Base-by-base conservation (phyloP, 2,113 vertebrate species). In the Tachysurus fulvidraco region DNA sequence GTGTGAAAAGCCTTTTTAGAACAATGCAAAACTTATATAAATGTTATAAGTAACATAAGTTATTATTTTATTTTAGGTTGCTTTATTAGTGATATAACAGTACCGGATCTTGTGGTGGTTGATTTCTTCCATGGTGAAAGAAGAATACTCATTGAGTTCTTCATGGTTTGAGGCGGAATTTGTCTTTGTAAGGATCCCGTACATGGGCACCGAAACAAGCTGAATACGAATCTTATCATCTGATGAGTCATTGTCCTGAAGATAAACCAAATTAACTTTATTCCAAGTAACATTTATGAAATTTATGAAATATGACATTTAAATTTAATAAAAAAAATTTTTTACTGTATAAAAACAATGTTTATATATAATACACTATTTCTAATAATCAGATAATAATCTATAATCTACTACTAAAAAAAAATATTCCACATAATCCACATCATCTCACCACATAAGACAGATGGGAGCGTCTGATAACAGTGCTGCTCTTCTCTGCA, bases 101-200 rank as follows among this genome's bases (percentile, higher is more conserved):
- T 95, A 99, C 98, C 97, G 96, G 90, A 99, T 97, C 86, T 93
- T 95, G 74, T 94, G 93, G 21, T 86, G 91, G 92, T 95, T 96
- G 92, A 99, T 93, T 92, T 99, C 98, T 82, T 97, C 97, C 97
- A 99, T 97, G 7, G 95, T 97, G 93, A 99, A 98, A 84, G 96
- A 96, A 25, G 96, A 96, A 89, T 96, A 95, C 88, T 96, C 96
- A 21, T 92, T 93, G 87, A 97, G 93, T 89, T 97, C 96, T 81
- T 96, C 93, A 1, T 88, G 88, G 0, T 85, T 92, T 23, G 92
- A 90, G 76, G 92, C 95, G 0, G 94, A 91, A 21, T 67, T 88
- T 5, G 90, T 90, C 85, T 91, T 89, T 44, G 95, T 94, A 84
- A 99, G 95, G 76, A 94, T 91, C 23, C 98, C 98, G 5, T 98